A percentile compares a stretch with the other conserved stretches of the same genome.
These are phyloP conservation scores for Rosalia funebris DNA, from an alignment of 2,888 invertebrate species.

Conservation along the genomic window DNA sequence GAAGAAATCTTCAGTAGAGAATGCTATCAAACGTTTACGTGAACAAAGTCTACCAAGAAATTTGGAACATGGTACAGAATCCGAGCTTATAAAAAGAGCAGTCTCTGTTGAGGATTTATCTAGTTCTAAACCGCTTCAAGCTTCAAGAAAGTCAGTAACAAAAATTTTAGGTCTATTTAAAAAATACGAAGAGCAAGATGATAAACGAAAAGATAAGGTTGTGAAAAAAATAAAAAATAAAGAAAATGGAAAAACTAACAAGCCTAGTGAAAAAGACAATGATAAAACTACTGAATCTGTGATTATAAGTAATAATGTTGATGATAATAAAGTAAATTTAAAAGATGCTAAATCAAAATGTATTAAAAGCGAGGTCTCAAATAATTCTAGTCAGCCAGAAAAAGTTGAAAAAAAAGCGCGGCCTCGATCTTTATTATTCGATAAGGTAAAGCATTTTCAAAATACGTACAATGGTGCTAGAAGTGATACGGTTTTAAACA, in stretches of 20 bases:
- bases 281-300: slow-evolving; percentile 52
- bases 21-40: slow-evolving; percentile 70
- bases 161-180: slow-evolving; percentile 82
- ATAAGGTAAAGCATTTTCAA: slow-evolving; percentile 67
- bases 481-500: slow-evolving; percentile 59
- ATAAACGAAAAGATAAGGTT: slow-evolving; percentile 50
- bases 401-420: slow-evolving; percentile 65
- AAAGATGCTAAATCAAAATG: slow-evolving; percentile 34
- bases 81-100: slow-evolving; percentile 75
- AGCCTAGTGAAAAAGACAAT: slow-evolving; percentile 35
- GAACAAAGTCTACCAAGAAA: slow-evolving; percentile 74
- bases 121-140: slow-evolving; percentile 64
- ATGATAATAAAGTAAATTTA: slow-evolving; percentile 39
- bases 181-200: slow-evolving; percentile 72
- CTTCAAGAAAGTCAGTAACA: slow-evolving; percentile 75
- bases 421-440: slow-evolving; percentile 68
- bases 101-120: slow-evolving; percentile 78
- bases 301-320: slow-evolving; percentile 43
- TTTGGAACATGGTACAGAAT: slow-evolving; percentile 68
- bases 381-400: slow-evolving; percentile 44
- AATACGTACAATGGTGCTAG: slow-evolving; percentile 62
- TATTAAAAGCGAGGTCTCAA: slow-evolving; percentile 19
- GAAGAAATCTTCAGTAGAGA: slow-evolving; percentile 64
- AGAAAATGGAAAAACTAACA: slow-evolving; percentile 43
- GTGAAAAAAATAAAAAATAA: slow-evolving; percentile 47